Conservation (phyloP, 1,140 invertebrate genomes). For the Ceratina japonica region DNA sequence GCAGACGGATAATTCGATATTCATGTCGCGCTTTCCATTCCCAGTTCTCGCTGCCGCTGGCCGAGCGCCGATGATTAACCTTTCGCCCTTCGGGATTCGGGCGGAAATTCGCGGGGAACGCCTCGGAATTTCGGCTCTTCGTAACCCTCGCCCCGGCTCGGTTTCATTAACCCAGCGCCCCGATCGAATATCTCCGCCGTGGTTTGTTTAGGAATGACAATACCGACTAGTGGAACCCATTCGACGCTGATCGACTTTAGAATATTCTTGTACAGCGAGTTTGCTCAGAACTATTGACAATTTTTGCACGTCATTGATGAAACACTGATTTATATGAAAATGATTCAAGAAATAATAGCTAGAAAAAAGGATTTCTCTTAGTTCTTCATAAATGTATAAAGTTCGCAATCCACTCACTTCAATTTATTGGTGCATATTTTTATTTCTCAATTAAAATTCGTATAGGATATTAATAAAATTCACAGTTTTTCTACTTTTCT, state of each 20-base stretch:
- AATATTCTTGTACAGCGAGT: background rate
- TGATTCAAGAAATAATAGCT: no score
- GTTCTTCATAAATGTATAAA: no score
- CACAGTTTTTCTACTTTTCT: no score
- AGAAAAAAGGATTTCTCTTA: no score
- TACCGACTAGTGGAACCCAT: background rate
- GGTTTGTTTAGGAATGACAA: background rate
- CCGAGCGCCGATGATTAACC: slow-evolving; percentile 37
- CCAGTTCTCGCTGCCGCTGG: background rate
- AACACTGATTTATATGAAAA: no score
- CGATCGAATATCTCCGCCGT: background rate
- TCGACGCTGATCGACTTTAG: background rate
- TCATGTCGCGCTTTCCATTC: slow-evolving; percentile 51
- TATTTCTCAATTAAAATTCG: no score
- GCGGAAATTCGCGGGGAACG: slow-evolving; percentile 17
- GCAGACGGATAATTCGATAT: slow-evolving; percentile 52
- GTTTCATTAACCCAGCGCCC: slow-evolving; percentile 24
- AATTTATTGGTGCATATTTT: no score
- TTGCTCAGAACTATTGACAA: background rate
- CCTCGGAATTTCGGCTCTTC: slow-evolving; percentile 1
- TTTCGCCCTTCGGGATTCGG: slow-evolving; percentile 34
- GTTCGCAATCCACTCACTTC: no score
- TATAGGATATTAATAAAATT: no score
- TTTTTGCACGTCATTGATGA: no score
- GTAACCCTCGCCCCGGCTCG: slow-evolving; percentile 3